phyloP scores from a whole-genome alignment of 64 coral and sea anemone species.

The Montipora capricornis region DNA sequence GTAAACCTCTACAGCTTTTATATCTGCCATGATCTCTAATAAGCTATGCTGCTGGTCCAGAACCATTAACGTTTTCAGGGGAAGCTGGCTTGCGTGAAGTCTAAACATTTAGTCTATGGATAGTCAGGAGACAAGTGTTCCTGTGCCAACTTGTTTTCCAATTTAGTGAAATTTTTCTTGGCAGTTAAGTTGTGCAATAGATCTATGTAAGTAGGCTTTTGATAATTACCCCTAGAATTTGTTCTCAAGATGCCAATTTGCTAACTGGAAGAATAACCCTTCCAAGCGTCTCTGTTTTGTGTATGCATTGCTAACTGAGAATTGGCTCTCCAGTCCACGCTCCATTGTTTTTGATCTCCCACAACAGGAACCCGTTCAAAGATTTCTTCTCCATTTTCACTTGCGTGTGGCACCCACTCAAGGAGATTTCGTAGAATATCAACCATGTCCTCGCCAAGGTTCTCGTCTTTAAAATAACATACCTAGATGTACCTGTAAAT shows the following conservation, averaged over 20 bases:
- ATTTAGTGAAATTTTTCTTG: too few species aligned
- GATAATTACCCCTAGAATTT: constrained; percentile 52
- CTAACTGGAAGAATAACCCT: constrained; percentile 63
- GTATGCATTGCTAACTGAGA: constrained; percentile 65
- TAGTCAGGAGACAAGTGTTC: too few species aligned
- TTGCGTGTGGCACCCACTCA: constrained; percentile 24
- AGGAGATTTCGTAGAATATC: constrained; percentile 54
- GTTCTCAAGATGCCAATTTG: constrained; percentile 73
- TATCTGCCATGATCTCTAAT: neutral
- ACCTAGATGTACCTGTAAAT: constrained; percentile 62
- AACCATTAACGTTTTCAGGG: neutral
- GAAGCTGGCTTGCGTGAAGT: too few species aligned
- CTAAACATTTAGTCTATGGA: too few species aligned
- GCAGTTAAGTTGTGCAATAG: too few species aligned
- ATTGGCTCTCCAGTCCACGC: constrained; percentile 49
- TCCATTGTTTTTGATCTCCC: constrained; percentile 56
- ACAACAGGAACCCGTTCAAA: constrained; percentile 64
- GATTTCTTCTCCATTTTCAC: constrained; percentile 5
- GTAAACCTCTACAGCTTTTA: neutral
- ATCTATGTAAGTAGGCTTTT: neutral
- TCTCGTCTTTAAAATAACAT: constrained; percentile 73
- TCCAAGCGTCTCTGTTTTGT: constrained; percentile 17
- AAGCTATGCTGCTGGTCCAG: neutral
- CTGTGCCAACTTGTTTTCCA: too few species aligned
- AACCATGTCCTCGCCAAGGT: constrained; percentile 65